phyloP scores from a whole-genome alignment of 2,113 vertebrate genomes.

The Odontophorus gujanensis region DNA sequence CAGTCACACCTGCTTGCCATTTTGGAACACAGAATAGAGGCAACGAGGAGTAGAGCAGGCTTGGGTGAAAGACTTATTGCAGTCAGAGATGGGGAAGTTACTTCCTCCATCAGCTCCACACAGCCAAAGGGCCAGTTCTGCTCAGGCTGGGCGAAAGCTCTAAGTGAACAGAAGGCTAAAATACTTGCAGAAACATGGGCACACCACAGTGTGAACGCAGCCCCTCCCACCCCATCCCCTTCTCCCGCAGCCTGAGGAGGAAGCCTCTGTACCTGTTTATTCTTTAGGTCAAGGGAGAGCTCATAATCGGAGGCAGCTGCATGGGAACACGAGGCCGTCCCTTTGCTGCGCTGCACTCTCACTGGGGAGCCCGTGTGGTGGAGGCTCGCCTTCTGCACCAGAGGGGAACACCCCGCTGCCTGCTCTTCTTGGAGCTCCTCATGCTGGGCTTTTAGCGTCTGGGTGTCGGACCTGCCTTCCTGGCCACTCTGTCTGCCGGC shows the following conservation, averaged over 20 bases:
- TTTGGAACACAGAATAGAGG: slow-evolving; percentile 9
- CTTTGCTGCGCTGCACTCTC: slow-evolving; percentile 89
- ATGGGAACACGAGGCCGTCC: slow-evolving; percentile 89
- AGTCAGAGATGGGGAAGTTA: background rate
- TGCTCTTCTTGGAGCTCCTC: slow-evolving; percentile 77
- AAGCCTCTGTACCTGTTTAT: slow-evolving; percentile 94
- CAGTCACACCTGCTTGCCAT: background rate
- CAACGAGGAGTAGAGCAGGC: background rate
- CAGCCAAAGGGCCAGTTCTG: background rate
- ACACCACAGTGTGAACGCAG: background rate
- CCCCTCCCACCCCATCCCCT: slow-evolving; percentile 43
- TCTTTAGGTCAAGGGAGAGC: slow-evolving; percentile 99
- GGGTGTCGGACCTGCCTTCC: slow-evolving; percentile 77
- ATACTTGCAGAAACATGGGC: background rate
- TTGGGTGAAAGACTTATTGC: background rate
- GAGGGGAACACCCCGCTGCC: slow-evolving; percentile 82
- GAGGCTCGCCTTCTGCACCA: slow-evolving; percentile 88
- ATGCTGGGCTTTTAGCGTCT: slow-evolving; percentile 80
- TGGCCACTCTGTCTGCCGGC: slow-evolving; percentile 81
- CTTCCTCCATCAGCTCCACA: background rate
- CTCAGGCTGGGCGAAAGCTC: background rate
- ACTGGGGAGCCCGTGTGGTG: slow-evolving; percentile 91
- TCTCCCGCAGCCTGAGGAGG: slow-evolving; percentile 67
- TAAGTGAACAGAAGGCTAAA: background rate
- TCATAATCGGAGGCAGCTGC: slow-evolving; percentile 92